phyloP scores from a whole-genome alignment of 2,888 invertebrate species.

The Agrochola lychnidis region DNA sequence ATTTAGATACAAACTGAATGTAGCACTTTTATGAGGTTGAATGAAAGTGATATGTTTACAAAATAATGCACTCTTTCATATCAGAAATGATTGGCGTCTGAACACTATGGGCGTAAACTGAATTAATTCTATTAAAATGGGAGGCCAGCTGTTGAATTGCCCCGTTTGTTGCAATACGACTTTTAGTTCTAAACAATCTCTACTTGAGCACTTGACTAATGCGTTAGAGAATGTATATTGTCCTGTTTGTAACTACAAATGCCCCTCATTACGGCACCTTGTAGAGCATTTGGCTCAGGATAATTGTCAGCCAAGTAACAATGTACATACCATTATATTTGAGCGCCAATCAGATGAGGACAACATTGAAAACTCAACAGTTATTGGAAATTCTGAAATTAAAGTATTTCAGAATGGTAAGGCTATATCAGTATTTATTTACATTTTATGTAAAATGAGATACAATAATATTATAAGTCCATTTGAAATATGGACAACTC shows the following conservation, averaged over 20 bases:
- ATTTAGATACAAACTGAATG: conserved; percentile 83
- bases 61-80: conserved; percentile 68
- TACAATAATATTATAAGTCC: not conserved
- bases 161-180: conserved; percentile 92
- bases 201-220: conserved; percentile 89
- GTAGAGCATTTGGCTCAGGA: conserved; percentile 90
- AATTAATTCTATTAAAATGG: conserved; percentile 83
- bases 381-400: conserved; percentile 44
- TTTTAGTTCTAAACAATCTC: conserved; percentile 90
- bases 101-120: conserved; percentile 42
- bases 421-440: conserved; percentile 14
- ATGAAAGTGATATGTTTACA: conserved; percentile 76
- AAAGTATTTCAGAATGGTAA: conserved; percentile 68
- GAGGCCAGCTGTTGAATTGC: conserved; percentile 87
- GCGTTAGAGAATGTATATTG: conserved; percentile 89
- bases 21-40: conserved; percentile 71
- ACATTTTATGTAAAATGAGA: not conserved
- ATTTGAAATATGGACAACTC: not conserved
- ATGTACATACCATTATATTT: conserved; percentile 60
- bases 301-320: conserved; percentile 71
- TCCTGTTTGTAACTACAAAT: conserved; percentile 90
- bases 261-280: conserved; percentile 88
- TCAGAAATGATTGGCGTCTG: conserved; percentile 37
- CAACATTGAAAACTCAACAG: conserved; percentile 44
- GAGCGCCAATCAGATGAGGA: conserved; percentile 54